A percentile compares a stretch with the other conserved stretches of the same genome.
Conservation (phyloP, 2,113 vertebrate species). For the Emydura subglobosa region DNA sequence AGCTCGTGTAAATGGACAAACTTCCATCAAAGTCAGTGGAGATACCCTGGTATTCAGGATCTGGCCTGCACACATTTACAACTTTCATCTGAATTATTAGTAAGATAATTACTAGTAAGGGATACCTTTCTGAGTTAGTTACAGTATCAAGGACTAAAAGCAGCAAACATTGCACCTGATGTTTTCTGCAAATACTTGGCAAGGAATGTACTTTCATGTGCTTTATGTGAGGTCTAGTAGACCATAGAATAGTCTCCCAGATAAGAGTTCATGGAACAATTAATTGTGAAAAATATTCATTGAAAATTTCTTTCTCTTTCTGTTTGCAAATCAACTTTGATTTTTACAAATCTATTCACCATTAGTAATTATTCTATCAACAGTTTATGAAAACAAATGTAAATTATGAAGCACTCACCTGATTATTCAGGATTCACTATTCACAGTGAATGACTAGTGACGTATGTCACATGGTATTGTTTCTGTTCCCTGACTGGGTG, state of each 20-base stretch:
- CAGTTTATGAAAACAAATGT: background rate
- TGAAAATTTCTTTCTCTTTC: background rate
- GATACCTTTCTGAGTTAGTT: conserved; percentile 8
- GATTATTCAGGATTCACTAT: background rate
- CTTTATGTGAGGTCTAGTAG: background rate
- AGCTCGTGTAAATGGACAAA: conserved; percentile 11
- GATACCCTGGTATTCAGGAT: conserved; percentile 42
- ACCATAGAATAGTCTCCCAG: background rate
- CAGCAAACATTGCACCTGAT: background rate
- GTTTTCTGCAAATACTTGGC: background rate
- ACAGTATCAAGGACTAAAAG: background rate
- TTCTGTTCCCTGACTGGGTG: background rate
- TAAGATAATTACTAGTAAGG: background rate
- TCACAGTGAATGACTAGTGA: background rate
- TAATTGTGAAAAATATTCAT: background rate
- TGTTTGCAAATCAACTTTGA: background rate
- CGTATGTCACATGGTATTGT: background rate
- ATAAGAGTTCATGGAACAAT: background rate
- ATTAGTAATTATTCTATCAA: background rate
- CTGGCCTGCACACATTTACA: background rate
- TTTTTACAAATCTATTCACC: background rate
- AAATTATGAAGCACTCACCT: background rate
- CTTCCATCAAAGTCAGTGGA: background rate
- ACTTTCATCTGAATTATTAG: conserved; percentile 19
- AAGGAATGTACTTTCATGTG: background rate